Evolutionary conservation across 2,797 vertebrate genomes (phyloP).

Genomic region (Gymnoscopelus braueri): DNA sequence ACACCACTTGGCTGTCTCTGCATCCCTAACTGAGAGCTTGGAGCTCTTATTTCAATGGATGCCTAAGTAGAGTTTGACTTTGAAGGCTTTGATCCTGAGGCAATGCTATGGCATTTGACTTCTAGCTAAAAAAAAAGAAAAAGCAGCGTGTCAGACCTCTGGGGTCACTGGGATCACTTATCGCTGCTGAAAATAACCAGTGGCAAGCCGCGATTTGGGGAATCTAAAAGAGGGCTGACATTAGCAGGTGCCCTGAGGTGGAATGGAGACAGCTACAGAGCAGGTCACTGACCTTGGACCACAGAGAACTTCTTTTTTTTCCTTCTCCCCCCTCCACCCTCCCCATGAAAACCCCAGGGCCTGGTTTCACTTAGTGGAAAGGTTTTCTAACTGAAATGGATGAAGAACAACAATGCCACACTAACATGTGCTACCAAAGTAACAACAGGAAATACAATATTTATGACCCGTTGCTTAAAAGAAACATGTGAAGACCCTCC

Average conservation of each 20-base stretch:
- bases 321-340: conserved; percentile 1
- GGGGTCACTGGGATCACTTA: conserved; percentile 85
- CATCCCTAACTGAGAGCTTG: conserved; percentile 75
- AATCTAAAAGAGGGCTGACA: conserved; percentile 80
- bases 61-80: conserved; percentile 85
- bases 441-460: neutral
- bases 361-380: conserved; percentile 76
- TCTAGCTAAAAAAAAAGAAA: conserved; percentile 74
- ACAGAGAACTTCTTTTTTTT: conserved; percentile 77
- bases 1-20: conserved; percentile 56
- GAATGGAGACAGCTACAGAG: conserved; percentile 83
- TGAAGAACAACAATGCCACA: conserved; percentile 46
- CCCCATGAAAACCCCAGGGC: conserved; percentile 72
- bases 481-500: no score
- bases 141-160: conserved; percentile 80
- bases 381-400: conserved; percentile 61
- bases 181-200: conserved; percentile 85
- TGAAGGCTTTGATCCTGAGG: conserved; percentile 85
- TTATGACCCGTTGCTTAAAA: no score
- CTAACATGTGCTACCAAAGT: neutral
- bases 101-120: conserved; percentile 86
- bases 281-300: conserved; percentile 84
- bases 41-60: conserved; percentile 84
- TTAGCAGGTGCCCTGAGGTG: conserved; percentile 84
- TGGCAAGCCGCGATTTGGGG: conserved; percentile 76